Evolutionary conservation across 2,113 vertebrate genomes (phyloP), one percentile per base, ranked within the genome.

Genomic region (Gadus macrocephalus): DNA sequence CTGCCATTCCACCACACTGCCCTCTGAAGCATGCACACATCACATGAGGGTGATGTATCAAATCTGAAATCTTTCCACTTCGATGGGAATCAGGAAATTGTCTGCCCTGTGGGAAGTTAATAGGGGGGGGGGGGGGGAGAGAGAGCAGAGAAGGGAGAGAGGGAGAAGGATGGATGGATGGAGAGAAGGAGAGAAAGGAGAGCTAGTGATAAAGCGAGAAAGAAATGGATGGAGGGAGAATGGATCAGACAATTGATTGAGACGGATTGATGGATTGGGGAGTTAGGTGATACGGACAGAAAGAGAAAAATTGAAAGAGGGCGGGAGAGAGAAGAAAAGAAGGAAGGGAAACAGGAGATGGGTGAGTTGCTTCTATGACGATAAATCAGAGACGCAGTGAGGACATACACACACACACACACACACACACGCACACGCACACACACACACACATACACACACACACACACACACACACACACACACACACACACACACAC

Each of bases 41-140:
- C 74, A 76, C 75, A 81, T 27, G 76, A 22, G 62, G 75, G 71
- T 72, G 78, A 75, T 75, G 72, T 81, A 80, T 85, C 83, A 84
- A 88, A 84, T 78, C 74, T 75, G 71, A 87, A 81, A 78, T 81
- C 70, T 87, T 87, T 88, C 83, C 86, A 84, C 89, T 84, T 84
- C 81, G 81, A 76, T 81, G 83, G 68, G 79, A 89, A 86, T 86
- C 81, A 84, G 84, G 82, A 89, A 88, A 89, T 85, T 83, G 85
- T 80, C 81, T 74, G 73, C 82, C 85, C 86, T 9, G 79, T 53
- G 63, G 81, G 84, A 79, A 75, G 79, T 77, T 71, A 81, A 86
- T 80, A 84, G 81, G 83, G 83, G 86, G 83, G 60, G 65, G 69
- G 68, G 74, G 65, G 79, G 84, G 82, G 73, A 70, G 74, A 73